These are phyloP conservation scores for Forbesichthys papilliferus DNA, from an alignment of 2,113 vertebrate species.

Conservation along the genomic window DNA sequence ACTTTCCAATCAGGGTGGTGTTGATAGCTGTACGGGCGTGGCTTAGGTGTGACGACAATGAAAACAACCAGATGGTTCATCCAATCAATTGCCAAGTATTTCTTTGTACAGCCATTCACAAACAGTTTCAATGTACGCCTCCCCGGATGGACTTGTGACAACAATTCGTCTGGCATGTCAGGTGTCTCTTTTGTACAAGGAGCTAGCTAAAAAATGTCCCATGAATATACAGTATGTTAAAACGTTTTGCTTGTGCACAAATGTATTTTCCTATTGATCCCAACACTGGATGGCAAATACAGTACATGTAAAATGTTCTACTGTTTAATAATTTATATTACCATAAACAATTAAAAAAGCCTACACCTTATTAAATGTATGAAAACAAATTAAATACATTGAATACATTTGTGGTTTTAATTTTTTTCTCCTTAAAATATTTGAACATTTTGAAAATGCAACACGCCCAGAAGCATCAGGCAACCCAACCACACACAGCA, in stretches of 20 bases:
- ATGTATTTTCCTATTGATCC: conserved; percentile 9
- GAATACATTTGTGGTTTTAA: not conserved
- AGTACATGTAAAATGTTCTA: not conserved
- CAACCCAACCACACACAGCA: not conserved
- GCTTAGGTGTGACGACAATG: too few species aligned
- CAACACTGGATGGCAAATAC: conserved; percentile 11
- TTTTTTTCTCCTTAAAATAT: too few species aligned
- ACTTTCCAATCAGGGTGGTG: too few species aligned
- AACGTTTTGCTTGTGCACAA: conserved; percentile 23
- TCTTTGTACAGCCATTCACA: too few species aligned
- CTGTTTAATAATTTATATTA: not conserved
- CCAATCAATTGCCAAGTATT: too few species aligned
- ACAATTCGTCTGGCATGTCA: too few species aligned
- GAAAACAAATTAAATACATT: not conserved
- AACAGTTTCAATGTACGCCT: too few species aligned
- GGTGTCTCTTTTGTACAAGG: conserved; percentile 23
- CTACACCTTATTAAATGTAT: too few species aligned
- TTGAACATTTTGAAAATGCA: not conserved
- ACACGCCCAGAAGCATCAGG: not conserved
- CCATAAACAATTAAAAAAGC: not conserved
- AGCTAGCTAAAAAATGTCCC: conserved; percentile 26
- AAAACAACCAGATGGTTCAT: too few species aligned
- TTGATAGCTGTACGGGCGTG: too few species aligned
- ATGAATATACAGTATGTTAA: conserved; percentile 15
- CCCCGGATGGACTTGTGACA: too few species aligned